A percentile compares a stretch with the other conserved stretches of the same genome.
phyloP scores from a whole-genome alignment of 2,888 invertebrate species.

The Luperina nickerlii region DNA sequence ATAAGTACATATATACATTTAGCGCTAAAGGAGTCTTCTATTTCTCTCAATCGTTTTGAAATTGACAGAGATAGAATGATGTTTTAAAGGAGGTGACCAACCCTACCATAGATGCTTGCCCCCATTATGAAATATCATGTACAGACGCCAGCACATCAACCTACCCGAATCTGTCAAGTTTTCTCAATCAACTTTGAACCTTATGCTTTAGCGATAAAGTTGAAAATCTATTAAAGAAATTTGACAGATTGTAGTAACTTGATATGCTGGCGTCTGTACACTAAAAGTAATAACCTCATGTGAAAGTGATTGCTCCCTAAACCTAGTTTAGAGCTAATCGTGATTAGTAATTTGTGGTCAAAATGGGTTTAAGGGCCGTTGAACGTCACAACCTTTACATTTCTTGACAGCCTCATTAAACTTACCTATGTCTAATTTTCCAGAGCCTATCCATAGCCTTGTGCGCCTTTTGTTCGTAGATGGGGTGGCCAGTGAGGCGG shows the following conservation, averaged over 20 bases:
- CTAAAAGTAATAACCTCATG: not conserved
- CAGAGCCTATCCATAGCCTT: constrained; percentile 99
- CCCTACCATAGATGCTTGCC: not conserved
- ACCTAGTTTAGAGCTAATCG: not conserved
- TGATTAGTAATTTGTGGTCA: not conserved
- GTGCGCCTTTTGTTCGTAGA: constrained; percentile 98
- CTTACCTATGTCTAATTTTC: constrained; percentile 95
- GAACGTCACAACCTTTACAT: not conserved
- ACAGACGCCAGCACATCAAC: no score
- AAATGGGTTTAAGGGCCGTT: not conserved
- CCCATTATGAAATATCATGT: not conserved
- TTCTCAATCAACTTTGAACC: no score
- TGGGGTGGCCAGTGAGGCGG: constrained; percentile 96
- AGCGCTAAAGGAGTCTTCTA: not conserved
- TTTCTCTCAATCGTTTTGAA: not conserved
- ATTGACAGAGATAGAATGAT: not conserved
- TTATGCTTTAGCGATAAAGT: no score
- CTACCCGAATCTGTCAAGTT: no score
- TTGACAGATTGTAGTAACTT: no score
- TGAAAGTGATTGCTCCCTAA: not conserved
- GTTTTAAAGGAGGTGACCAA: not conserved
- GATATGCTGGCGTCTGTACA: no score
- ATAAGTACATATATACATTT: not conserved
- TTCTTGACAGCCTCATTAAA: not conserved
- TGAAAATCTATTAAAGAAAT: no score